phyloP scores from a whole-genome alignment of 2,888 invertebrate species.

The Selenia dentaria region DNA sequence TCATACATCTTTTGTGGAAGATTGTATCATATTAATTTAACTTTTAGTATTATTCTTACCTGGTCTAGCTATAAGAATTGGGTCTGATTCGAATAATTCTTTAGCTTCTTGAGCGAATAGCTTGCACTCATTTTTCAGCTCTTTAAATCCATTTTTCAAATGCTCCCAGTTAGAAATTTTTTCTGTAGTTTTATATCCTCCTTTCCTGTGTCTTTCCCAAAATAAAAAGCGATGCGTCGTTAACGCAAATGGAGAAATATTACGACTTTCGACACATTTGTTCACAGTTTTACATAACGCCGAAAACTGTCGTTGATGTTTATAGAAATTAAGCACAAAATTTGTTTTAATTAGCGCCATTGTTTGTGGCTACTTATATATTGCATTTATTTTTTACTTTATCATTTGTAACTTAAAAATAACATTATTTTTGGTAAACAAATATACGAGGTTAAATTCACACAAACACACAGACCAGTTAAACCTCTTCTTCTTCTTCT shows the following conservation, averaged over 20 bases:
- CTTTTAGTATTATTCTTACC: slow-evolving; percentile 57
- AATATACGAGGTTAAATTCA: too few relatives aligned
- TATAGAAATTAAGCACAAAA: slow-evolving; percentile 35
- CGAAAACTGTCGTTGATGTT: slow-evolving; percentile 45
- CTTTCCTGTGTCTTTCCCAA: slow-evolving; percentile 85
- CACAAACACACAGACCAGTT: too few relatives aligned
- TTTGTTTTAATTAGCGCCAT: slow-evolving; percentile 45
- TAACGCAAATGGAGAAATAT: slow-evolving; percentile 36
- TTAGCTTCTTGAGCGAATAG: slow-evolving; percentile 88
- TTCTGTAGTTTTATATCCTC: slow-evolving; percentile 80
- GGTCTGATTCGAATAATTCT: slow-evolving; percentile 87
- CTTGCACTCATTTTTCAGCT: slow-evolving; percentile 87
- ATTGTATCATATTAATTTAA: too few relatives aligned
- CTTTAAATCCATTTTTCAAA: slow-evolving; percentile 86
- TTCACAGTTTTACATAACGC: slow-evolving; percentile 43
- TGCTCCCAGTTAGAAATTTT: slow-evolving; percentile 77
- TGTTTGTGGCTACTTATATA: slow-evolving; percentile 3
- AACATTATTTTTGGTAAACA: too few relatives aligned
- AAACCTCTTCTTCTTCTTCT: too few relatives aligned
- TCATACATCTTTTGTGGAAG: too few relatives aligned
- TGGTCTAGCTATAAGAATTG: slow-evolving; percentile 79
- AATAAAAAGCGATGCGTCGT: slow-evolving; percentile 66
- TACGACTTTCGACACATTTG: slow-evolving; percentile 36
- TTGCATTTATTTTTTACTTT: too few relatives aligned
- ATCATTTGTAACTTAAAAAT: too few relatives aligned